These are phyloP conservation scores for Diplodus puntazzo DNA, from an alignment of 2,797 vertebrate species.

Conservation along the genomic window DNA sequence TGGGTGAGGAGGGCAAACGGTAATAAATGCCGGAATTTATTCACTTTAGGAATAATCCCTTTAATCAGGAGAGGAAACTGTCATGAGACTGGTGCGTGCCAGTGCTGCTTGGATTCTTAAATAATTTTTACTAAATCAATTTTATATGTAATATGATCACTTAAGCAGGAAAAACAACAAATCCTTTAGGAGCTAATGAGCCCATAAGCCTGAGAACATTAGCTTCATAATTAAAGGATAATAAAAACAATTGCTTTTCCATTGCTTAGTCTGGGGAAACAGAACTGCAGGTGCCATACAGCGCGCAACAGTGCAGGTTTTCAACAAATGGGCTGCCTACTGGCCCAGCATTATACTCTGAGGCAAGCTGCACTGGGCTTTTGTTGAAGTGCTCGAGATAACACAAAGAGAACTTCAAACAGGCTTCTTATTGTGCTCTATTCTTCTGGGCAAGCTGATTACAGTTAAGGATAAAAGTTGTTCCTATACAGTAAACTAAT, in stretches of 20 bases:
- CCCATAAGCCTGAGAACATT: constrained; percentile 51
- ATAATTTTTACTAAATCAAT: constrained; percentile 68
- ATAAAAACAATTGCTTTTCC: constrained; percentile 68
- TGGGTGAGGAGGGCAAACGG: constrained; percentile 72
- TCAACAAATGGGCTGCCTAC: constrained; percentile 55
- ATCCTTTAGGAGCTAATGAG: constrained; percentile 55
- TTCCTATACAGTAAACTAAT: constrained; percentile 86
- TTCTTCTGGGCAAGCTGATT: constrained; percentile 86
- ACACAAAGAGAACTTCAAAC: constrained; percentile 84
- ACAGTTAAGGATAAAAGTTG: constrained; percentile 85
- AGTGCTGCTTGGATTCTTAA: constrained; percentile 49
- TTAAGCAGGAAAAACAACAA: constrained; percentile 63
- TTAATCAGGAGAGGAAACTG: constrained; percentile 70
- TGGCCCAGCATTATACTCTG: constrained; percentile 50
- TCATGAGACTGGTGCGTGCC: constrained; percentile 36
- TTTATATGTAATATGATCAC: constrained; percentile 63
- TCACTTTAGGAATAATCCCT: constrained; percentile 73
- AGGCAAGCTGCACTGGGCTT: constrained; percentile 73
- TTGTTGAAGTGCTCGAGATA: constrained; percentile 77
- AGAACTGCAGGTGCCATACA: constrained; percentile 62
- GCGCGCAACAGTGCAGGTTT: constrained; percentile 62
- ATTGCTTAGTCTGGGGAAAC: constrained; percentile 39
- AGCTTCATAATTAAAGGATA: constrained; percentile 61
- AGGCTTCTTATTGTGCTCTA: constrained; percentile 75
- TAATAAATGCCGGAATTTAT: constrained; percentile 75